Conservation (phyloP, 2,888 invertebrate species). For the Hoplodrina blanda region DNA sequence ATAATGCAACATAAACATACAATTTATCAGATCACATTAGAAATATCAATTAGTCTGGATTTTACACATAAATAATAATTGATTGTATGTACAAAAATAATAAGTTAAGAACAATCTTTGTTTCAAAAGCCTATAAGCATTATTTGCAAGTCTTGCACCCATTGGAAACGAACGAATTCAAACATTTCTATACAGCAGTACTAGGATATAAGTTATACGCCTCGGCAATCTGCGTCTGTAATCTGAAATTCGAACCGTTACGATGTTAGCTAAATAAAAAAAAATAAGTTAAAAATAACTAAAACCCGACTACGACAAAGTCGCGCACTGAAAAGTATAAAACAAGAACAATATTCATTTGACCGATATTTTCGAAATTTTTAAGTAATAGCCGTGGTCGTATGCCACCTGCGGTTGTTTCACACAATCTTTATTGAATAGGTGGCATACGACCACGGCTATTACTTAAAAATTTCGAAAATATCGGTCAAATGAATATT, state of each 20-base stretch:
- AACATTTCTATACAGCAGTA: background rate
- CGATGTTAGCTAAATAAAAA: too few relatives aligned
- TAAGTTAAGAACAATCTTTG: constrained; percentile 18
- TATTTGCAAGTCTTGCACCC: background rate
- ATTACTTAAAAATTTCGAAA: too few relatives aligned
- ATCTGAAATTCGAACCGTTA: background rate
- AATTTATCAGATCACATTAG: constrained; percentile 45
- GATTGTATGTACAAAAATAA: constrained; percentile 42
- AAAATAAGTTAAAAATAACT: too few relatives aligned
- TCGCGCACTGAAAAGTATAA: too few relatives aligned
- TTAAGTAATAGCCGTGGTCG: too few relatives aligned
- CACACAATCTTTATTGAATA: too few relatives aligned
- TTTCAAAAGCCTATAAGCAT: background rate
- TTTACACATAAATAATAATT: constrained; percentile 30
- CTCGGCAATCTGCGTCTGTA: background rate
- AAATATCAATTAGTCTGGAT: constrained; percentile 33
- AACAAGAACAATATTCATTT: too few relatives aligned
- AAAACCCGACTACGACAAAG: too few relatives aligned
- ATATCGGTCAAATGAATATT: too few relatives aligned
- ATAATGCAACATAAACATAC: constrained; percentile 27
- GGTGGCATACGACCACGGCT: too few relatives aligned
- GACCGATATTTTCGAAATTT: too few relatives aligned
- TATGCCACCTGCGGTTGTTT: too few relatives aligned
- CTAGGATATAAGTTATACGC: background rate
- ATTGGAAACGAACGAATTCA: background rate